Evolutionary conservation across 2,797 vertebrate species (phyloP).

Genomic region (Catharus ustulatus): DNA sequence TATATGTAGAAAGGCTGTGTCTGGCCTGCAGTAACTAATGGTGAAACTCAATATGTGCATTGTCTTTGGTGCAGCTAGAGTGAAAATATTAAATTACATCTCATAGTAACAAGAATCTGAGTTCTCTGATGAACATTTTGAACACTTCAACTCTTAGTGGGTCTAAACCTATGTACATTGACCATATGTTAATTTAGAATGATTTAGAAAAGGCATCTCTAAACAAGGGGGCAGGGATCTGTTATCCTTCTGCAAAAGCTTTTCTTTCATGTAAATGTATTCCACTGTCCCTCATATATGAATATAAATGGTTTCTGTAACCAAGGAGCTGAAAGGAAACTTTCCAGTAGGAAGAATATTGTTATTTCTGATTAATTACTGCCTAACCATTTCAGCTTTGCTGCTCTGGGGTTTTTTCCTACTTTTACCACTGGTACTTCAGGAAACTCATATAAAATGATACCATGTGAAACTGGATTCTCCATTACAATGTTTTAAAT

Average conservation of each 20-base stretch:
- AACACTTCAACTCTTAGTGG: conserved; percentile 40
- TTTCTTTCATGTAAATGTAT: neutral
- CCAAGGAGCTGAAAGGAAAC: neutral
- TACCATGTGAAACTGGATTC: neutral
- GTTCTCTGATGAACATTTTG: conserved; percentile 57
- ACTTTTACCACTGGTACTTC: neutral
- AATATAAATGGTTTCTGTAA: neutral
- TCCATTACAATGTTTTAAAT: neutral
- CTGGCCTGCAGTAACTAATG: conserved; percentile 40
- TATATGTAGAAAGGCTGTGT: conserved; percentile 46
- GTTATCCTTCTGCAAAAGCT: neutral
- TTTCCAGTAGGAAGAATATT: neutral
- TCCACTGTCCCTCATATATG: neutral
- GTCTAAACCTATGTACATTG: conserved; percentile 22
- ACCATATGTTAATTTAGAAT: conserved; percentile 50
- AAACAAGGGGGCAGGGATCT: neutral
- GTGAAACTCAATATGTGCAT: conserved; percentile 54
- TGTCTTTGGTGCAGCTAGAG: conserved; percentile 47
- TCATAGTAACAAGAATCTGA: neutral
- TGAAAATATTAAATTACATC: conserved; percentile 57
- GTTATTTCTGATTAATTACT: conserved; percentile 11
- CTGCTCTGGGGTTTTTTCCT: neutral
- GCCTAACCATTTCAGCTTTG: neutral
- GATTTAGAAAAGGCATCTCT: conserved; percentile 39
- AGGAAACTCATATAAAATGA: neutral